Base-by-base conservation (phyloP, 2,797 vertebrate genomes). In the Gymnothorax javanicus region DNA sequence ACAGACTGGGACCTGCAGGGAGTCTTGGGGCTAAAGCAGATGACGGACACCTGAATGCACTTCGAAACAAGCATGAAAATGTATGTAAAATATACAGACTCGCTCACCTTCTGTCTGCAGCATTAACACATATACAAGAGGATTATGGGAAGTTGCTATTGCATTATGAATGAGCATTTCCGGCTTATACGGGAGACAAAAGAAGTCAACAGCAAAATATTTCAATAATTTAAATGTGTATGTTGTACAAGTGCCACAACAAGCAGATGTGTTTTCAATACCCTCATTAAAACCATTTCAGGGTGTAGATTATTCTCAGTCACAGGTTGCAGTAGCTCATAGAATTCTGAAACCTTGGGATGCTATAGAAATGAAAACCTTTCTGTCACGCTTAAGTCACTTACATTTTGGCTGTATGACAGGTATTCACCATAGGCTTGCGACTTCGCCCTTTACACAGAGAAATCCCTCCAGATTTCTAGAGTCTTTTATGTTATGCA, bases 81-180 rank as follows among this genome's bases (percentile, higher is more conserved):
- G 62, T 75, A 81, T 86, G 77, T 86, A 81, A 86, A 81, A 50
- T 75, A 17, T 75, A 50, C 79, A 60, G 27, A n/a, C 11, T 13
- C 58, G 57, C 43, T 75, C 58, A 12, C 85, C 75, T 81, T 75
- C 73, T 33, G 33, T 75, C 73, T 75, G 73, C 73, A 43, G 17
- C 33, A 7, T 17, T 17, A 75, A 50, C 73, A 17, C 4, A 17
- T 17, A 15, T 75, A 50, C 73, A 43, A 75, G 73, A 43, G 73
- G 73, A 75, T 75, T 75, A 75, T 9, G 73, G 33, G 20, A 75
- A 75, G 73, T 43, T 75, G 73, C 73, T 75, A 43, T 75, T 43
- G 73, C 27, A 75, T 75, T 75, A 75, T 75, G 33, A 33, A 6
- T 75, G 73, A 43, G 15, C 13, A 50, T 23, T 50, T 17, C 33